These are phyloP conservation scores for Autographa gamma DNA, from an alignment of 2,888 invertebrate species.

Conservation along the genomic window DNA sequence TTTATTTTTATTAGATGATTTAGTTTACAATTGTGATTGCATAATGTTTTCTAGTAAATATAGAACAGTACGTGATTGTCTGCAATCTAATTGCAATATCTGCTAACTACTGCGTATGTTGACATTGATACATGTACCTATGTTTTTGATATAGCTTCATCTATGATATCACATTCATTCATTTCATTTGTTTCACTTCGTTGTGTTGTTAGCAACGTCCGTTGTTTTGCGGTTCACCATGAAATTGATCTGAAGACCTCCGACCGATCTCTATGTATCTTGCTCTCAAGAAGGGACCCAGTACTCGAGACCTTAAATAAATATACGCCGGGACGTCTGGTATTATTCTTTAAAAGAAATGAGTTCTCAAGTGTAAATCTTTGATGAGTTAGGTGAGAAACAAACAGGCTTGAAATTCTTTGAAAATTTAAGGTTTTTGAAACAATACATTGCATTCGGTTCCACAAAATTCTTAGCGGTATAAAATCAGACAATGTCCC, in stretches of 20 bases:
- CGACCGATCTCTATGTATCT: not conserved
- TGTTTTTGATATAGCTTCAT: not conserved
- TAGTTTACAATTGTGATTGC: not conserved
- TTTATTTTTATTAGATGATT: constrained; percentile 4
- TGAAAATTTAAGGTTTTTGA: not conserved
- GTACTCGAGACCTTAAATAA: not conserved
- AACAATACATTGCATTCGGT: not conserved
- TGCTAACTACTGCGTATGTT: not conserved
- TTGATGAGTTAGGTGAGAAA: no score
- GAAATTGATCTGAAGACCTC: no score
- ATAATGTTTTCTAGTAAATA: not conserved
- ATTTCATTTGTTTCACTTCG: not conserved
- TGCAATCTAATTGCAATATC: not conserved
- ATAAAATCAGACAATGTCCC: not conserved
- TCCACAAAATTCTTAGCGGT: not conserved
- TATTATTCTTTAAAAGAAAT: not conserved
- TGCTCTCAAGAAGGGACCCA: not conserved
- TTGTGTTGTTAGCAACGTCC: not conserved
- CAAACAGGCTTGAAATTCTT: not conserved
- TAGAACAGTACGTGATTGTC: no score
- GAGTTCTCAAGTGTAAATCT: not conserved
- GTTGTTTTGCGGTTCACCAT: not conserved
- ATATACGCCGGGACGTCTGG: not conserved
- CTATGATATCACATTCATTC: not conserved
- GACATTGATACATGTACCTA: not conserved